Conservation (phyloP, 1,140 invertebrate genomes). For the Caerostris extrusa region DNA sequence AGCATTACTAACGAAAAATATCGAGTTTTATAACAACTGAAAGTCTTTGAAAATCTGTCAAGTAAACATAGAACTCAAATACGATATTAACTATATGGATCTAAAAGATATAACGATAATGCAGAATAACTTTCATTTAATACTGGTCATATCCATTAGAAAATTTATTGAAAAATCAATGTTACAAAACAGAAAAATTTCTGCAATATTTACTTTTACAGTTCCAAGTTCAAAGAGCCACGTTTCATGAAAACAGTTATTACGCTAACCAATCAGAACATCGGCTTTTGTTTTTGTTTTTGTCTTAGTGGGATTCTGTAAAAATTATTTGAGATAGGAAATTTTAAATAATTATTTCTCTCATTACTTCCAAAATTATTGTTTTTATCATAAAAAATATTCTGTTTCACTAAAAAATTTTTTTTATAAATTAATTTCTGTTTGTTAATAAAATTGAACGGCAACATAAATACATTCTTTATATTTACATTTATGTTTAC, state of each 20-base stretch:
- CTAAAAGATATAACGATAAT: no score
- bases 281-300: background rate
- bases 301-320: background rate
- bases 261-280: background rate
- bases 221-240: constrained; percentile 19
- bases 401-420: background rate
- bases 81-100: no score
- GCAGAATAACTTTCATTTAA: no score
- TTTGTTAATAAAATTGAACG: background rate
- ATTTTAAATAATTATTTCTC: no score
- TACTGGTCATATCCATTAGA: no score
- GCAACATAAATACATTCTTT: background rate
- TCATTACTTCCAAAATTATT: background rate
- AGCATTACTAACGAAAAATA: no score
- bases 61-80: no score
- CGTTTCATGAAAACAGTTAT: background rate
- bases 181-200: background rate
- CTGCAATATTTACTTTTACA: background rate
- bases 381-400: background rate
- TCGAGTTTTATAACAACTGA: no score
- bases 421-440: background rate
- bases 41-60: no score
- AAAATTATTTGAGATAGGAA: background rate
- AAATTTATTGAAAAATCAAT: background rate
- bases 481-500: no score